Conservation (phyloP, 2,113 vertebrate species). For the Laticauda laticaudata region DNA sequence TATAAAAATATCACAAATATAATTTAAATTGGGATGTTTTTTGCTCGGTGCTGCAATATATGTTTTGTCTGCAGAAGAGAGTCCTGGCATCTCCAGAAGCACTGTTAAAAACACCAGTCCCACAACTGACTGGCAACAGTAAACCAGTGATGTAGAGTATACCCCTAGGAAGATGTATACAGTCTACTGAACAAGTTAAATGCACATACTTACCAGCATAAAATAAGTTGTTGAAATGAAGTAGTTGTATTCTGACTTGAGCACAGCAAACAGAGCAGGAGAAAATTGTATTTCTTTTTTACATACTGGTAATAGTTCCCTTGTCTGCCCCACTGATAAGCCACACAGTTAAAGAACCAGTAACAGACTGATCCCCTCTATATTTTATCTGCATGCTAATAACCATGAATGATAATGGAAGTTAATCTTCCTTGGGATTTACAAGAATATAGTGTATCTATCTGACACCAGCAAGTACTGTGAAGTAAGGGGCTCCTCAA, state of each 20-base stretch:
- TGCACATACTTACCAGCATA: background rate
- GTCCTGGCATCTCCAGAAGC: background rate
- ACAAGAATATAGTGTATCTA: background rate
- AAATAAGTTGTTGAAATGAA: background rate
- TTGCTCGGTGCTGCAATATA: background rate
- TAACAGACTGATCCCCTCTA: background rate
- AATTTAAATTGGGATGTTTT: background rate
- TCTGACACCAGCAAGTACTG: background rate
- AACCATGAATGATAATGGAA: background rate
- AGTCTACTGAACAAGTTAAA: background rate
- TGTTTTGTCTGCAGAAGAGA: background rate
- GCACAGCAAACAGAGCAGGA: background rate
- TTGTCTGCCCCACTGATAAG: background rate
- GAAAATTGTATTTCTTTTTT: background rate
- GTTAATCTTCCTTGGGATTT: background rate
- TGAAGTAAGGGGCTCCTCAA: background rate
- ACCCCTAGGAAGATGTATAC: background rate
- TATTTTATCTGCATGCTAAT: background rate
- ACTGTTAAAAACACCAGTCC: background rate
- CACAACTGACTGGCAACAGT: background rate
- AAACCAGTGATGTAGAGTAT: background rate
- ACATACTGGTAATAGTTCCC: background rate
- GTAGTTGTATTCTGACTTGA: background rate
- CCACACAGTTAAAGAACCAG: background rate
- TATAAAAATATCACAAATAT: background rate